phyloP scores from a whole-genome alignment of 2,888 invertebrate genomes.

The Plusia festucae region DNA sequence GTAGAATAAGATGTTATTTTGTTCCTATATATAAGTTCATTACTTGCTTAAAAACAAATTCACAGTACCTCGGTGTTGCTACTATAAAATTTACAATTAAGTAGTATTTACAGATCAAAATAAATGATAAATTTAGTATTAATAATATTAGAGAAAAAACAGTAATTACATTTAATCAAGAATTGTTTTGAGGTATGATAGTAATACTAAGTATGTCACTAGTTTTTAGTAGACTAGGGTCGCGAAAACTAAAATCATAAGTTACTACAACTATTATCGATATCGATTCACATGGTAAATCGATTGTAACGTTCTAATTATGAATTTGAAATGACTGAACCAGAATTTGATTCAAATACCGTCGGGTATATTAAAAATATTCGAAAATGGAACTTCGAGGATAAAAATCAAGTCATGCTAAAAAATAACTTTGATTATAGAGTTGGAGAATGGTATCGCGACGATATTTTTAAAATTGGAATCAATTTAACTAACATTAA shows the following conservation, averaged over 20 bases:
- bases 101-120: slow-evolving; percentile 64
- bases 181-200: slow-evolving; percentile 59
- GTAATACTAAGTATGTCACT: slow-evolving; percentile 57
- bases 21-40: slow-evolving; percentile 61
- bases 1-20: slow-evolving; percentile 61
- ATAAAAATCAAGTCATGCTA: not conserved
- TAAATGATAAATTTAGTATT: slow-evolving; percentile 43
- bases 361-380: slow-evolving; percentile 18
- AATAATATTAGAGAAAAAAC: slow-evolving; percentile 29
- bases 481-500: slow-evolving; percentile 5
- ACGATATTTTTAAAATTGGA: slow-evolving; percentile 7
- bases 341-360: slow-evolving; percentile 17
- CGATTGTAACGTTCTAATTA: slow-evolving; percentile 3
- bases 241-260: slow-evolving; percentile 48
- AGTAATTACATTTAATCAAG: slow-evolving; percentile 39
- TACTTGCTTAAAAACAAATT: slow-evolving; percentile 51
- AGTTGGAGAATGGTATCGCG: not conserved
- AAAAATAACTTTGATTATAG: not conserved
- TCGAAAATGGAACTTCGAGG: slow-evolving; percentile 6
- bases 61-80: slow-evolving; percentile 55
- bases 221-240: slow-evolving; percentile 57
- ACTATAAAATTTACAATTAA: slow-evolving; percentile 57
- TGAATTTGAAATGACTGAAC: slow-evolving; percentile 25
- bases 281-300: slow-evolving; percentile 2
- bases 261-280: slow-evolving; percentile 42